Base-by-base conservation (phyloP, 92 coral and sea anemone species). In the Bergia puertoricense region DNA sequence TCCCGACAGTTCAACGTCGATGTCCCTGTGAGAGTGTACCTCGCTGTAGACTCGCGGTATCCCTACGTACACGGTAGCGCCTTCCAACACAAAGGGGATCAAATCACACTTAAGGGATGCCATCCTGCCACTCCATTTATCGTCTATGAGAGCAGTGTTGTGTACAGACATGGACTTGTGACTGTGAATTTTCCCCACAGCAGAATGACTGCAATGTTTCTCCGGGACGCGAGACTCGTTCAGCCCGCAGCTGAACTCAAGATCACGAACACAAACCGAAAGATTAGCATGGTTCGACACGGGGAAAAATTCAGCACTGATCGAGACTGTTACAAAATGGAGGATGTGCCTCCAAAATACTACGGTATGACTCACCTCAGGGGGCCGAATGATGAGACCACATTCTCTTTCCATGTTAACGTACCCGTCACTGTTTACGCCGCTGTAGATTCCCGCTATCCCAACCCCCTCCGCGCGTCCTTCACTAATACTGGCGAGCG, bases 271-370 rank as follows among this genome's bases (percentile, higher is more conserved):
- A 56, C 90, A 23, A 89, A 80, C 4, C 88, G 94, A 42, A 90
- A 90, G 72, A 88, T 94, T 54, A 93, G 98, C 88, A 96, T 93
- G 95, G 95, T 96, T 0, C 92, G 96, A 83, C 94, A 94, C 4
- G 98, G 98, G 10, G 98, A 96, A 80, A 96, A 96, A 88, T 96
- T 94, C 89, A 93, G 96, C 88, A 93, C 97, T 11, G 90, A 96
- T 74, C 96, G 98, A 56, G 73, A 15, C 15, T 94, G 98, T 81
- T 94, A 94, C 76, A 73, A 69, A 40, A 96, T 96, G 95, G 91
- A 76, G 38, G 95, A 96, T 82, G 88, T 96, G 54, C 96, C 98
- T 0, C 94, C 98, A 75, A 94, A 90, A 89, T 96, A 86, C 89
- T 80, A 96, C 92, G 98, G 98, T n/a, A 62, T 93, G 86, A 93